Base-by-base conservation (phyloP, 2,888 invertebrate species). In the Polietes domitor region DNA sequence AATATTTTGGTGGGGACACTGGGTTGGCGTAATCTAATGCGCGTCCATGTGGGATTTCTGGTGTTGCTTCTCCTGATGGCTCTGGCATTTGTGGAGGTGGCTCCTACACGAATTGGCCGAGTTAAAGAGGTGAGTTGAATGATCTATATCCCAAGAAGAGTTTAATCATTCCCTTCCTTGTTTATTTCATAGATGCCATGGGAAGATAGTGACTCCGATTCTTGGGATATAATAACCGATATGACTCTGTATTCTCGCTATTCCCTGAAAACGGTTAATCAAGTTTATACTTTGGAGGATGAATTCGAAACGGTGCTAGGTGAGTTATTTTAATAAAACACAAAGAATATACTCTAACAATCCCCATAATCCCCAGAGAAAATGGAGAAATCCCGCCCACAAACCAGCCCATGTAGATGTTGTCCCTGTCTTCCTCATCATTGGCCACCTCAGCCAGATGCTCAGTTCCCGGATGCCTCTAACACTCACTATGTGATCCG, bases 11-110 rank as follows among this genome's bases (percentile, higher is more conserved):
- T 95, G 2, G 87, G 91, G 0, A 80, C 93, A 93, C 17, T 96
- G 95, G 96, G 86, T 55, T 96, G 95, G 95, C 92, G 94, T 75
- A 92, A 93, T 65, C 93, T 95, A 21, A 90, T 95, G 0, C 91
- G 94, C 37, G 91, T 94, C 0, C 93, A 94, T 83, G 92, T 93
- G 47, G 90, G 89, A 80, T 86, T 89, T 0, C 32, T 91, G 2
- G 0, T 87, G 0, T 2, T 88, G 0, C 84, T 89, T 1, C 47
- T 88, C 0, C 10, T 90, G 0, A 80, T 91, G 37, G 81, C 80
- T 0, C 21, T 89, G 5, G 76, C 87, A n/a, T 90, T 85, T 32
- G 76, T 88, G 6, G 89, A 91, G 82, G 89, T 91, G 17, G 63
- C 85, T 0, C 90, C 91, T 0, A 86, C 87, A 0, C 84, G 81